Conservation (phyloP, 2,113 vertebrate genomes). For the Mungos mungo region DNA sequence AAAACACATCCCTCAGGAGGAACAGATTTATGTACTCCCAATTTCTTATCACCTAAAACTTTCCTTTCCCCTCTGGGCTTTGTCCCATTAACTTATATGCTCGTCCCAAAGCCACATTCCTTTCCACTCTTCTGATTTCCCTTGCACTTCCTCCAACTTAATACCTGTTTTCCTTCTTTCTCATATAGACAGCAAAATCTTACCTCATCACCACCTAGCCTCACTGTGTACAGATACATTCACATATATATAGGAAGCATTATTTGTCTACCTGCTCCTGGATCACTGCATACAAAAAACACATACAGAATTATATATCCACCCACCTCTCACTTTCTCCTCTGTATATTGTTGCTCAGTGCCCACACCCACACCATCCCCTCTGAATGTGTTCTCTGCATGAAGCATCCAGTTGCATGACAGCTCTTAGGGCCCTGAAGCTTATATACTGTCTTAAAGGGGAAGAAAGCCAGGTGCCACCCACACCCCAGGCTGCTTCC, state of each 20-base stretch:
- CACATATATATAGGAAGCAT: neutral
- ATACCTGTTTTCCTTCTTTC: neutral
- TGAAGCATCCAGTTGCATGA: neutral
- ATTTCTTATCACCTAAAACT: neutral
- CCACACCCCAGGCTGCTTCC: neutral
- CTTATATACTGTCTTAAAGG: neutral
- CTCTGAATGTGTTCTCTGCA: neutral
- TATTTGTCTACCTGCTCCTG: neutral
- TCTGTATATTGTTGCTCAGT: neutral
- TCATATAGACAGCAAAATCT: slow-evolving; percentile 13
- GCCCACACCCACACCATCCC: neutral
- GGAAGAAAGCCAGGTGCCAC: neutral
- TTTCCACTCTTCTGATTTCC: neutral
- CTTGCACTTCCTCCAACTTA: slow-evolving; percentile 27
- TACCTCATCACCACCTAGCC: neutral
- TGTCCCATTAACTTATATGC: neutral
- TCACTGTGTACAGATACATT: neutral
- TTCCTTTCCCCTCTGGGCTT: neutral
- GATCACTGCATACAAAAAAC: neutral
- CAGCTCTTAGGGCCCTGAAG: neutral
- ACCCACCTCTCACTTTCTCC: neutral
- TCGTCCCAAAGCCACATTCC: neutral
- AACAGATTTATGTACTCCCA: neutral
- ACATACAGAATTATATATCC: neutral
- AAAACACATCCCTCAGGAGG: neutral